Base-by-base conservation (phyloP, 2,797 vertebrate species). In the Odontamblyopus lacepedii region DNA sequence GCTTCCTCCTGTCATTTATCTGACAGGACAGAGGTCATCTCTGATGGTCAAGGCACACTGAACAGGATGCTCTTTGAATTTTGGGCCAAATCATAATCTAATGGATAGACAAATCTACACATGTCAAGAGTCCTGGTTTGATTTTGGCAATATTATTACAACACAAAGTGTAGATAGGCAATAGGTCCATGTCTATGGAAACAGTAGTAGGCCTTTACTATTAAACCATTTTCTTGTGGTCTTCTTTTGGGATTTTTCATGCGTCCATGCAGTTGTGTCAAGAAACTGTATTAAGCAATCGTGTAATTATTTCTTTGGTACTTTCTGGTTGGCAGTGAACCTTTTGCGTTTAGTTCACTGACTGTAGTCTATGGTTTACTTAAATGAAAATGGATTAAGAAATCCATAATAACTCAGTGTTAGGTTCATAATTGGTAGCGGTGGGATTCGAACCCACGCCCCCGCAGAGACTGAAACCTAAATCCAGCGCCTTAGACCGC, bases 371-470 rank as follows among this genome's bases (percentile, higher is more conserved):
- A 23, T 23, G 23, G 23, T 23, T 23, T 23, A 23, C 23, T 23
- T n/a, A 35, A 18, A 35, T 62, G 26, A n/a, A 72, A 59, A 29
- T 69, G 57, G 5, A 15, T 19, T 1, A 2, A n/a, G 35, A 59
- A 59, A 27, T 11, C 13, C 13, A 60, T 12, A 12, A 26, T 56
- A 30, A 8, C 8, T 60, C 1, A 8, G 27, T 48, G 2, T 18
- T 9, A 23, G 12, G 4, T 65, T 48, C 13, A 67, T 53, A 59
- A 69, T 23, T 85, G 84, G 81, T 86, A 91, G 88, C 78, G 78
- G 92, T 95, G 92, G 92, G 92, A 95, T 94, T 94, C 69, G 85
- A 96, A 94, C 93, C 92, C 92, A 92, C 90, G 83, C 90, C 91
- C 81, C 85, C 71, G 35, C 35, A 83, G 84, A 87, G 83, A 89